Conservation (phyloP, 2,797 vertebrate species). For the Pseudochaenichthys georgianus region DNA sequence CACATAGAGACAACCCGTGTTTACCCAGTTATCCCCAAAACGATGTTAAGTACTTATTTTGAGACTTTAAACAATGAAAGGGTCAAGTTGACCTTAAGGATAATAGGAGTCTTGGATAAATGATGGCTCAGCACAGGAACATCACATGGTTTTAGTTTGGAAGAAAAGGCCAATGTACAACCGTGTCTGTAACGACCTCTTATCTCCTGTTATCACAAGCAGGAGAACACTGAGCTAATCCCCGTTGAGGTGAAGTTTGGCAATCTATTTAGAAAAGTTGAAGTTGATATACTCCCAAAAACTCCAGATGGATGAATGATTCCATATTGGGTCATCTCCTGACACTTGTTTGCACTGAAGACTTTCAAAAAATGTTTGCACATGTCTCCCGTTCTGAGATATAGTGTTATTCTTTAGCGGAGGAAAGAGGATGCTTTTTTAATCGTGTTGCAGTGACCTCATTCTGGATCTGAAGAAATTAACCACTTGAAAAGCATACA, state of each 20-base stretch:
- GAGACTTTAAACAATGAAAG: too few relatives aligned
- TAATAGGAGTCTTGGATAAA: too few relatives aligned
- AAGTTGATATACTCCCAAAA: background rate
- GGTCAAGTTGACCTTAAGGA: too few relatives aligned
- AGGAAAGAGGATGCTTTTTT: conserved; percentile 8
- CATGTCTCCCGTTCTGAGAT: background rate
- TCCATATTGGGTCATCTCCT: conserved; percentile 31
- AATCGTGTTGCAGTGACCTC: conserved; percentile 14
- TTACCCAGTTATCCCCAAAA: too few relatives aligned
- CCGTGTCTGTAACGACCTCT: background rate
- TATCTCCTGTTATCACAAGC: background rate
- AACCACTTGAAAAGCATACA: conserved; percentile 32
- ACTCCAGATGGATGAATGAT: conserved; percentile 10
- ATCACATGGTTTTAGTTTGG: background rate
- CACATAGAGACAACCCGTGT: too few relatives aligned
- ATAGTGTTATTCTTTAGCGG: conserved; percentile 30
- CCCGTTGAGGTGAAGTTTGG: conserved; percentile 4
- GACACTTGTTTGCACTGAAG: background rate
- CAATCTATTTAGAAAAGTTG: background rate
- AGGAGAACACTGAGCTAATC: background rate
- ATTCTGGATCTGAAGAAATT: conserved; percentile 35
- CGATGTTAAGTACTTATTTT: too few relatives aligned
- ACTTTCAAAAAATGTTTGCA: conserved; percentile 19
- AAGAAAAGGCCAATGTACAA: background rate
- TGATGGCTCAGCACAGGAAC: too few relatives aligned